Conservation (phyloP, 2,797 vertebrate genomes). For the Somateria mollissima region DNA sequence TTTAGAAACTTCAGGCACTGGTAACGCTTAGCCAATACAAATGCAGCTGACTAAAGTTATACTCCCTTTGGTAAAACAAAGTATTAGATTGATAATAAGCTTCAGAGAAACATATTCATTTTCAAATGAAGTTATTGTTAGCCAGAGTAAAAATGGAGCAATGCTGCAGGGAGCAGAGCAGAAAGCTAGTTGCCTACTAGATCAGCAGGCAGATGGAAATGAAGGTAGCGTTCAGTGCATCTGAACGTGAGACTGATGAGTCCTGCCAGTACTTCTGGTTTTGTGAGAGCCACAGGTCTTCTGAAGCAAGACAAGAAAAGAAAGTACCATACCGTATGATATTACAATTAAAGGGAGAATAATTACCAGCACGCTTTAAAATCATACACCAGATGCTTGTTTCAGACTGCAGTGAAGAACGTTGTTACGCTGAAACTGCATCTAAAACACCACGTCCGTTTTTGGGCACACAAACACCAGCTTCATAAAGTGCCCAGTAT, state of each 20-base stretch:
- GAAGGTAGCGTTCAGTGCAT: not conserved
- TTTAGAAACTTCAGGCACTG: not conserved
- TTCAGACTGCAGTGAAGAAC: not conserved
- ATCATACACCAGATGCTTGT: not conserved
- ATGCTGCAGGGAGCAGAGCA: not conserved
- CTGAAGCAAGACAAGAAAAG: not conserved
- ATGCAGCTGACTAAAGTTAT: not conserved
- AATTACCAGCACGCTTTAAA: not conserved
- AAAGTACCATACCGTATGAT: too few species aligned
- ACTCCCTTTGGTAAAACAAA: not conserved
- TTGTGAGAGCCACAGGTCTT: not conserved
- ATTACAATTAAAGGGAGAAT: not conserved
- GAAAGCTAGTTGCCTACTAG: not conserved
- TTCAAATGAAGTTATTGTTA: not conserved
- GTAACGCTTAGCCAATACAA: not conserved
- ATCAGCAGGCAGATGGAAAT: not conserved
- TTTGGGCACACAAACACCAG: not conserved
- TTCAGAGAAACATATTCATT: not conserved
- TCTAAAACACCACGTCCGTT: not conserved
- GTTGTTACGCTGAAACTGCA: not conserved
- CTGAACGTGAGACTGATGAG: not conserved
- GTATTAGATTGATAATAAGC: not conserved
- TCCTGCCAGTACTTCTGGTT: not conserved
- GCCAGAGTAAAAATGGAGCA: not conserved
- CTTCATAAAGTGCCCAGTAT: not conserved